Base-by-base conservation (phyloP, 1,140 invertebrate genomes). In the Hirudo medicinalis region DNA sequence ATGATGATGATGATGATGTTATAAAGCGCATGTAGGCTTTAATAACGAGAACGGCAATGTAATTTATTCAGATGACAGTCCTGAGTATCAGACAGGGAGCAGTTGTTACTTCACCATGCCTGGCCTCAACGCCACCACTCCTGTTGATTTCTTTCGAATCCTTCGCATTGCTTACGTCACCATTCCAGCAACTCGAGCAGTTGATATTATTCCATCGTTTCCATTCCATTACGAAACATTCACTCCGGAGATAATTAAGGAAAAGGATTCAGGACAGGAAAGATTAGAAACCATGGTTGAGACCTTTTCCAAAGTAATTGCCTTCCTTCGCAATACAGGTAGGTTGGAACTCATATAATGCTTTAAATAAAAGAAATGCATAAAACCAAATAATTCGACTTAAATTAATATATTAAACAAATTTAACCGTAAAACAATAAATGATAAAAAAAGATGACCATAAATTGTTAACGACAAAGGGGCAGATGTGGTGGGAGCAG, bases 111-210 rank as follows among this genome's bases (percentile, higher is more conserved):
- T 70, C 72, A 70, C 49, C 53, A 49, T 70, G 54, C 72, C 72
- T 22, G 72, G 72, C 67, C 36, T 72, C 40, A 68, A 72, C 49
- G 49, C 40, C 20, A 43, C 36, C 25, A 32, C 29, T 13, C 67
- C 67, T 5, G 68, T 72, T n/a, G 72, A 72, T 22, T 72, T 69
- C 54, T 72, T 72, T 54, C 72, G 72, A 40, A 69, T 72, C 49
- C 68, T 72, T 67, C 67, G 72, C 29, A 40, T 72, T 29, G 72
- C 72, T 49, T 72, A 54, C 66, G 66, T 67, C 32, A 29, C 32
- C 8, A 25, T 54, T 25, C 69, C 69, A 49, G 43, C 49, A 20
- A 63, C 6, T 13, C 9, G 43, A 49, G 19, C 57, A 9, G 29
- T 15, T 32, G 57, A 63, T n/a, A 22, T 54, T 17, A 36, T 36